Base-by-base conservation (phyloP, 2,888 invertebrate species). In the Orthonevra nobilis region DNA sequence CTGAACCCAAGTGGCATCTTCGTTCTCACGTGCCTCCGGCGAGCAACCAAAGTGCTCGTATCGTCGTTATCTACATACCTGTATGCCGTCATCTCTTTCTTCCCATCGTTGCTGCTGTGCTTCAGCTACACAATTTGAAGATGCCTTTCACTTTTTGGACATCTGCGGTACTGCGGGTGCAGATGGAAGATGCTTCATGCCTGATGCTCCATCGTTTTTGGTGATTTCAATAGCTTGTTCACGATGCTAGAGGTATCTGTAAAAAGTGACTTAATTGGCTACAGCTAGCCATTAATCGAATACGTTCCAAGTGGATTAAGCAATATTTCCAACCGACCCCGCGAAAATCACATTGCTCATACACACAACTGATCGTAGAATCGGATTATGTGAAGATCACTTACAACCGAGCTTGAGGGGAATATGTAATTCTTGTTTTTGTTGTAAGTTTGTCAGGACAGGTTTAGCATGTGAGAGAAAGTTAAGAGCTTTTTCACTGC, bases 81-180 rank as follows among this genome's bases (percentile, higher is more conserved):
- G n/a, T n/a, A n/a, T n/a, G n/a, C 64, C 30, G 38, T 46, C 56
- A 28, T 50, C 48, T 40, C 32, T 26, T 3, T 34, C 44, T 2
- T 1, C 48, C 26, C 17, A 6, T 7, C 20, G 10, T 10, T 23
- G 32, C 34, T n/a, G 10, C 48, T 20, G 9, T 20, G 10, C 38
- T 5, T 20, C 30, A n/a, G 6, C 1, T 7, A 32, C 23, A n/a
- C n/a, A n/a, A 36, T 17, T 9, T n/a, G 32, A 34, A 34, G n/a
- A 69, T 20, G 48, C 74, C 74, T 74, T 74, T 74, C 74, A 74
- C 74, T 74, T 74, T 72, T 72, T 70, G 69, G 69, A 61, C 74
- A 74, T 69, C 61, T 69, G 74, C 46, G 66, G 54, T 26, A 42
- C 12, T 34, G 50, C 69, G 61, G 69, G 64, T 54, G 64, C 64